phyloP scores from a whole-genome alignment of 2,797 vertebrate species.

The Momotus momota region DNA sequence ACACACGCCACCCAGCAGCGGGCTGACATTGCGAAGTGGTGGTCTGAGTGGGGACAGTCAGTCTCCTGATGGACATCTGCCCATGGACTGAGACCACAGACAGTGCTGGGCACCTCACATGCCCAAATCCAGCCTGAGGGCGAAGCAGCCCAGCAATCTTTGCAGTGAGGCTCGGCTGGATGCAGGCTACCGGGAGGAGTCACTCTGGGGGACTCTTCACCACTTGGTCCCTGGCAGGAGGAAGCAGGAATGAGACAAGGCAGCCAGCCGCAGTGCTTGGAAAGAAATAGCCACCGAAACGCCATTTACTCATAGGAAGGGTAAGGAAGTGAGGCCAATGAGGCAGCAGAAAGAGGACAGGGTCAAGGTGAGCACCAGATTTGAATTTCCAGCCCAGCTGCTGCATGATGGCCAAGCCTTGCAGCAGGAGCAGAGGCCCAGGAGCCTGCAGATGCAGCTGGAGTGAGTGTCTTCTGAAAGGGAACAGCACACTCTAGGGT shows the following conservation, averaged over 20 bases:
- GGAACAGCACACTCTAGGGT: conserved; percentile 64
- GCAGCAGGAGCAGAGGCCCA: background rate
- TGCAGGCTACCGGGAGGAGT: background rate
- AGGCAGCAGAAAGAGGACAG: background rate
- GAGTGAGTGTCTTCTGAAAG: conserved; percentile 3
- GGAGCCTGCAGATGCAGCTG: background rate
- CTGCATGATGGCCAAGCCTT: fast-evolving
- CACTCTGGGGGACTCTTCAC: background rate
- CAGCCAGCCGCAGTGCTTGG: background rate
- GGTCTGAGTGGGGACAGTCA: background rate
- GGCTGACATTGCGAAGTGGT: background rate
- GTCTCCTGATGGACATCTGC: background rate
- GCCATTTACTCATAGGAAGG: fast-evolving
- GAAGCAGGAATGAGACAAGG: background rate
- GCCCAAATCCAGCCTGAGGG: background rate
- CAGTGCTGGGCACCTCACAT: fast-evolving
- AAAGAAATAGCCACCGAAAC: background rate
- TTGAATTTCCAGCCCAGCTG: background rate
- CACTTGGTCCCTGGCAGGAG: background rate
- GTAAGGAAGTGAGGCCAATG: background rate
- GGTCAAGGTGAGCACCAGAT: background rate
- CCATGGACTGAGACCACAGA: background rate
- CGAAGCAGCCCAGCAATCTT: background rate
- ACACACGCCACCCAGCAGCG: fast-evolving
- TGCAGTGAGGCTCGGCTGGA: fast-evolving